Evolutionary conservation across 2,888 invertebrate species (phyloP), one percentile per base, ranked within the genome.

Genomic region (Polietes domitor): DNA sequence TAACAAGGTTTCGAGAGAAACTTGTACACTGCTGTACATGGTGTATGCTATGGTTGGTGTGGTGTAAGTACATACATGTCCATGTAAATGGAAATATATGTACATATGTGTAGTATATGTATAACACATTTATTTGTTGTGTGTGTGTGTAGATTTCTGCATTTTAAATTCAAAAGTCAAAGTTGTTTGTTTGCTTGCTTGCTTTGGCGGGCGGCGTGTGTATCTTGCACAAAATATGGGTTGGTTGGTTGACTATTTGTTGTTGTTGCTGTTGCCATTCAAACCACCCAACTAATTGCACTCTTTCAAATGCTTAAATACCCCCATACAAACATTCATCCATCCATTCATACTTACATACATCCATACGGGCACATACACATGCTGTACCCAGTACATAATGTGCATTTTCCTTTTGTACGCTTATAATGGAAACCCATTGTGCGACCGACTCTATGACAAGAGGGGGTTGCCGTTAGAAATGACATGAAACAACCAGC

Each of bases 1-100:
- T 84, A 84, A 84, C 84, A 84, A 84, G 84, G 84, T 84, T 84
- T 81, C 71, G 75, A 84, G 81, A 84, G 81, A 84, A 84, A 84
- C 84, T 84, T 78, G 84, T 24, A 68, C 15, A 65, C 70, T 80
- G 19, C 74, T 82, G 17, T 9, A 74, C 70, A 77, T 32, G 50
- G 47, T 43, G 63, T 68, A 55, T 17, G 50, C 3, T 71, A 17
- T 68, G 37, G 9, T 9, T 37, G 9, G 37, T 10, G 37, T 1
- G 37, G 4, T 7, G 10, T 37, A 37, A 7, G 37, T 37, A 37
- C 5, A 32, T 3, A 5, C 32, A n/a, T n/a, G 32, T 32, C 3
- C 32, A 32, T 32, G 32, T 7, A 3, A 32, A 32, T 41, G 53
- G 53, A 28, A 37, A 53, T 53, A 70, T n/a, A 80, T 32, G 26